Percentiles rank a stretch among this genome's conserved stretches.
Conservation (phyloP, 2,797 vertebrate species). For the Sebastes dallii region DNA sequence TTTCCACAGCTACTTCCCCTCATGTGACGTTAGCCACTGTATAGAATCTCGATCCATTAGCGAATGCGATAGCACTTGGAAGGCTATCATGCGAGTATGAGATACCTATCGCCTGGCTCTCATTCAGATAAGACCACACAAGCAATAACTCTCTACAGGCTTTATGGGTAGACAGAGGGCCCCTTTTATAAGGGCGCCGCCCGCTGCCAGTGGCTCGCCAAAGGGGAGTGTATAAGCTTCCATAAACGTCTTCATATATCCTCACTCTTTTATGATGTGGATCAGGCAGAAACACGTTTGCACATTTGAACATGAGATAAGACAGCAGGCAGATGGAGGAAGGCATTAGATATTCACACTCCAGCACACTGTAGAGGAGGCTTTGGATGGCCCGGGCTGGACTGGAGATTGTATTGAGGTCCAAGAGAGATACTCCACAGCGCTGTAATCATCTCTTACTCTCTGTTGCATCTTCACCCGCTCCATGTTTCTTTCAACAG, state of each 20-base stretch:
- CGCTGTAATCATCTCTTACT: slow-evolving; percentile 41
- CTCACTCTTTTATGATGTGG: slow-evolving; percentile 62
- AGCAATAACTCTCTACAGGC: slow-evolving; percentile 67
- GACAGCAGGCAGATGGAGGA: slow-evolving; percentile 1
- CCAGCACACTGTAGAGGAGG: not conserved
- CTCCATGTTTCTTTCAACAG: slow-evolving; percentile 47
- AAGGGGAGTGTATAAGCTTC: slow-evolving; percentile 65
- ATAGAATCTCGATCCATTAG: slow-evolving; percentile 56
- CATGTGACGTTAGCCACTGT: slow-evolving; percentile 13
- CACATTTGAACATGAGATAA: slow-evolving; percentile 43
- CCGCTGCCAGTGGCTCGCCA: slow-evolving; percentile 55
- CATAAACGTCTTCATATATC: slow-evolving; percentile 77
- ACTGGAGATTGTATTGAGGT: slow-evolving; percentile 23
- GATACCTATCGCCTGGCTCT: slow-evolving; percentile 61
- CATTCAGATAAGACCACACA: slow-evolving; percentile 56
- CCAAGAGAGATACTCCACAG: slow-evolving; percentile 23
- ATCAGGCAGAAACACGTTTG: slow-evolving; percentile 48
- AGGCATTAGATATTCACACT: slow-evolving; percentile 42
- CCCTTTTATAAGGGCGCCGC: slow-evolving; percentile 59
- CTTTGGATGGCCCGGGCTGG: not conserved
- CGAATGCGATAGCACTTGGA: slow-evolving; percentile 46
- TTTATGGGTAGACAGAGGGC: slow-evolving; percentile 69
- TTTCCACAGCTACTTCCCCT: slow-evolving; percentile 11
- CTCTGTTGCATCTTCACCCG: slow-evolving; percentile 21
- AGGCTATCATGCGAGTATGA: slow-evolving; percentile 53